A percentile compares a stretch with the other conserved stretches of the same genome.
phyloP scores from a whole-genome alignment of 1,140 invertebrate species.

The Zaprionus davidi region DNA sequence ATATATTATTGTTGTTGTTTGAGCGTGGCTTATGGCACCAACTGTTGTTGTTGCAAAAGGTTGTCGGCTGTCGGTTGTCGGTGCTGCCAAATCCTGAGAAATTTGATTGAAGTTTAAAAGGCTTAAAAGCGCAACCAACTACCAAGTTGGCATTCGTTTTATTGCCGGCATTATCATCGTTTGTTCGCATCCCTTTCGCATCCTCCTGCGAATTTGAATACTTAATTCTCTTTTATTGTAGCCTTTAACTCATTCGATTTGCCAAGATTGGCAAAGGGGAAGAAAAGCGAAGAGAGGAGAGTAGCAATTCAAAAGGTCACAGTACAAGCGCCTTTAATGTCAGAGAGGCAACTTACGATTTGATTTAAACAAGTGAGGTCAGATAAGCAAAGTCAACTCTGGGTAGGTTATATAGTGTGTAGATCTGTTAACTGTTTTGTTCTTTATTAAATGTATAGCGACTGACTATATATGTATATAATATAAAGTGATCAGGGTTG shows the following conservation, averaged over 20 bases:
- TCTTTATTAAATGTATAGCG: too few relatives aligned
- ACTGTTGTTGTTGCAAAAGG: constrained; percentile 4
- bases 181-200: constrained; percentile 44
- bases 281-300: neutral
- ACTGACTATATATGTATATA: too few relatives aligned
- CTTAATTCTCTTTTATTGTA: constrained; percentile 55
- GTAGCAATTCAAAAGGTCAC: constrained; percentile 48
- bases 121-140: constrained; percentile 72
- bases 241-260: constrained; percentile 18
- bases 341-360: constrained; percentile 36
- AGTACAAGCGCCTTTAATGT: constrained; percentile 61
- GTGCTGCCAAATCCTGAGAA: constrained; percentile 63
- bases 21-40: constrained; percentile 50
- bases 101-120: constrained; percentile 80
- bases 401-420: neutral
- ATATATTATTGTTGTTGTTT: constrained; percentile 65
- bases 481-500: too few relatives aligned
- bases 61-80: neutral
- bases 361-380: constrained; percentile 7
- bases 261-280: neutral
- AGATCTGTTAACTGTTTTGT: too few relatives aligned
- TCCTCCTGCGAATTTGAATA: constrained; percentile 73
- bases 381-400: neutral
- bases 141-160: constrained; percentile 80
- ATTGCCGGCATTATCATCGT: constrained; percentile 73